These are phyloP conservation scores for Vombatus ursinus DNA, from an alignment of 2,113 vertebrate genomes.

Conservation along the genomic window DNA sequence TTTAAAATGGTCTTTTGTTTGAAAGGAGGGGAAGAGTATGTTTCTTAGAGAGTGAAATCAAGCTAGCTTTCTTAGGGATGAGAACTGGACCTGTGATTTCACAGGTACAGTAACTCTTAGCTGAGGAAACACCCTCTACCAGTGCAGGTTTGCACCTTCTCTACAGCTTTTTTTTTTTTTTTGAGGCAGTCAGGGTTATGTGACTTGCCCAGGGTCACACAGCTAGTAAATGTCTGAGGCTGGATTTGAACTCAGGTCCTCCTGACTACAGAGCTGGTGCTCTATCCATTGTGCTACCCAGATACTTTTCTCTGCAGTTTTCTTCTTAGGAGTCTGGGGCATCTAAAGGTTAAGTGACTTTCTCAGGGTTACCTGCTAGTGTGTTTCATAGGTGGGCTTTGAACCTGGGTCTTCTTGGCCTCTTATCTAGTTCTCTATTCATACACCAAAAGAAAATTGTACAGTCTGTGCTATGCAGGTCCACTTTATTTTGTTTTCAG, in stretches of 20 bases:
- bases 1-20: not conserved
- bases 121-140: not conserved
- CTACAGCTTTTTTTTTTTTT: too few species aligned
- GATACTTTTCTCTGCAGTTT: not conserved
- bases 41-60: not conserved
- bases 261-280: not conserved
- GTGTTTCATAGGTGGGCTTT: not conserved
- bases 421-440: not conserved
- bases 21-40: not conserved
- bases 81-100: not conserved
- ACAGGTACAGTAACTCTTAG: not conserved
- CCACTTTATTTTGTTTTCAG: not conserved
- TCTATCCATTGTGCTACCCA: not conserved
- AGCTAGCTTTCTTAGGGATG: not conserved
- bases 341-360: not conserved
- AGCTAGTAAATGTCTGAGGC: not conserved
- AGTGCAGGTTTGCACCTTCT: not conserved
- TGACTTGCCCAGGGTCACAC: too few species aligned
- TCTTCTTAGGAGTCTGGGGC: not conserved
- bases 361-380: not conserved
- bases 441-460: not conserved
- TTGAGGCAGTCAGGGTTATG: too few species aligned
- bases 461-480: not conserved
- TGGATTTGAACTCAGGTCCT: not conserved
- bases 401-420: not conserved